Evolutionary conservation across 1,140 invertebrate species (phyloP).

Genomic region (Cotesia typhae): DNA sequence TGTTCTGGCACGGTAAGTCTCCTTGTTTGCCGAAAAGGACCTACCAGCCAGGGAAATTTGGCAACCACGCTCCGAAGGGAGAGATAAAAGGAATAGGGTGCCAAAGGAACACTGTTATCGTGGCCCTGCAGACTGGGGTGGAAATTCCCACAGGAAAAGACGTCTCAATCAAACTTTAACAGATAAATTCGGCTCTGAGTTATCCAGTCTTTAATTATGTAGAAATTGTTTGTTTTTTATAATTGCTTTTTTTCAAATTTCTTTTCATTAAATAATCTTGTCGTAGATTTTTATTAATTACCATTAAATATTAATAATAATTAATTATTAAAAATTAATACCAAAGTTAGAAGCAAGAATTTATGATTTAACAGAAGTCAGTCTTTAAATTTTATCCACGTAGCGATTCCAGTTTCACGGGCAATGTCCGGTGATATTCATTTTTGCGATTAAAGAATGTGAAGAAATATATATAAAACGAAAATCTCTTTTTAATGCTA

Average conservation of each 20-base stretch:
- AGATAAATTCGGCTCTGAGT: no score
- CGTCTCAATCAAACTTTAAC: not conserved
- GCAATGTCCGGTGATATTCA: not conserved
- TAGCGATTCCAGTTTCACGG: slow-evolving; percentile 23
- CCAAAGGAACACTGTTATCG: not conserved
- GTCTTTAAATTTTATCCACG: slow-evolving; percentile 20
- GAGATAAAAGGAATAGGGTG: not conserved
- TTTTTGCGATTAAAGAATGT: slow-evolving; percentile 21
- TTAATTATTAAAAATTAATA: no score
- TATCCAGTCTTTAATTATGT: no score
- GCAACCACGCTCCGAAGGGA: not conserved
- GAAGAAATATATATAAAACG: no score
- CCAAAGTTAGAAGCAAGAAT: no score
- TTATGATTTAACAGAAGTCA: not conserved
- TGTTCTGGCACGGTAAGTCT: no score
- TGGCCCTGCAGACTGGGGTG: not conserved
- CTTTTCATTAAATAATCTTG: no score
- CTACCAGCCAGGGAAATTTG: not conserved
- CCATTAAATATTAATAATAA: no score
- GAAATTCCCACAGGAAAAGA: not conserved
- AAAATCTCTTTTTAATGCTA: not conserved
- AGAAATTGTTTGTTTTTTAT: no score
- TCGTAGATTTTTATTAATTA: no score
- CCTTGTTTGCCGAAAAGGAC: not conserved
- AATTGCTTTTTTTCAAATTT: no score